Evolutionary conservation across 2,888 invertebrate genomes (phyloP).

Genomic region (Nomada ferruginata): DNA sequence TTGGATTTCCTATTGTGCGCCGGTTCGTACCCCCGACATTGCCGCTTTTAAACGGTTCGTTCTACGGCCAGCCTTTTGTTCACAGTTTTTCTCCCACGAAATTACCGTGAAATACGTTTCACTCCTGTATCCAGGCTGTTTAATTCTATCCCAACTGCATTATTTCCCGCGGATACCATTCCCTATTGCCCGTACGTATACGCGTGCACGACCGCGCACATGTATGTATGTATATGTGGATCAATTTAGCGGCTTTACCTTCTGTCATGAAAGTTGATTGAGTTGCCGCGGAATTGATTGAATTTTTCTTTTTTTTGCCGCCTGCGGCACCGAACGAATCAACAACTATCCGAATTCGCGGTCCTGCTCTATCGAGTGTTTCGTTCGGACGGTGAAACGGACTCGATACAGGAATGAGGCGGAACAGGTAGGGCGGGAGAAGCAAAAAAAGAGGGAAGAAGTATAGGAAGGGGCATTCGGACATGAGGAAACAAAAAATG

Average conservation of each 20-base stretch:
- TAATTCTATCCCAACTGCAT: constrained; percentile 52
- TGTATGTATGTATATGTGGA: constrained; percentile 35
- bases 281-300: constrained; percentile 64
- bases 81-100: constrained; percentile 43
- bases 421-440: neutral
- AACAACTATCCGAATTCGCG: constrained; percentile 54
- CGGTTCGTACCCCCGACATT: constrained; percentile 24
- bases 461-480: neutral
- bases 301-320: constrained; percentile 40
- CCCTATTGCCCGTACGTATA: neutral
- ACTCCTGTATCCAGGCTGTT: constrained; percentile 36
- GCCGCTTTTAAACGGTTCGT: constrained; percentile 35
- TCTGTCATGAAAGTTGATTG: constrained; percentile 65
- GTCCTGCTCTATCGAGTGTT: constrained; percentile 23
- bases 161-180: constrained; percentile 35
- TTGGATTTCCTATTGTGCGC: constrained; percentile 32
- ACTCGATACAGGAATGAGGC: neutral
- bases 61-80: constrained; percentile 41
- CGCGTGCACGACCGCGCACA: no score
- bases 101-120: constrained; percentile 65
- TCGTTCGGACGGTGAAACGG: neutral
- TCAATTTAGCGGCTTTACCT: constrained; percentile 60
- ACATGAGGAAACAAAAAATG: no score
- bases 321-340: constrained; percentile 38
- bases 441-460: no score